Base-by-base conservation (phyloP, 2,113 vertebrate genomes). In the Mustela nigripes region DNA sequence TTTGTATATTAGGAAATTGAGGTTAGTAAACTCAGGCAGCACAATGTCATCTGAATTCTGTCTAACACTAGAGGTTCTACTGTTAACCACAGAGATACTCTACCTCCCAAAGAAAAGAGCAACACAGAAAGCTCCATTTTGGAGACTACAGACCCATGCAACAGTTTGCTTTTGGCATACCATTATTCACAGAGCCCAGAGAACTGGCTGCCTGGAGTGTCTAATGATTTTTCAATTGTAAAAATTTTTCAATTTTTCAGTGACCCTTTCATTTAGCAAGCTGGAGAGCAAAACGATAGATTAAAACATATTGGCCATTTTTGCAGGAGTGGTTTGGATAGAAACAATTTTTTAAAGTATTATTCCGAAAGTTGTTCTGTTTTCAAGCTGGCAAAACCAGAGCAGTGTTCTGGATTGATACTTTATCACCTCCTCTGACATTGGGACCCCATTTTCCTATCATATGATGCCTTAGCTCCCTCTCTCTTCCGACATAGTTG, bases 1-100 rank as follows among this genome's bases (percentile, higher is more conserved):
- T 69, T 91, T 88, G 63, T 85, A 81, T 65, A 60, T 93, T 69
- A 89, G 79, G 58, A 97, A 97, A 63, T 95, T 39, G 50, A 96
- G 80, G 19, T n/a, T 71, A 53, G 53, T 83, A 63, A 96, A 12
- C 45, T 88, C 11, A 60, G 39, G 36, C 42, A n/a, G 76, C 7
- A 22, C 11, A 33, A 58, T 81, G 80, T 92, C 84, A 73, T 73
- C 42, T 71, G 76, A 60, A 33, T 85, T 95, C 84, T 83, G 12
- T 28, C 62, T 94, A 53, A 83, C 15, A 31, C n/a, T 22, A 36
- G 69, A 31, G 28, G 3, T 10, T 90, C 19, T 76, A 11, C 36
- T 84, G 18, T 80, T 82, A 81, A 82, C 39, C n/a, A 65, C 63
- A 53, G 50, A 53, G 12, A 28, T 93, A 84, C 33, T 94, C 31